Conservation (phyloP, 2,113 vertebrate genomes). For the Aleadryas rufinucha region DNA sequence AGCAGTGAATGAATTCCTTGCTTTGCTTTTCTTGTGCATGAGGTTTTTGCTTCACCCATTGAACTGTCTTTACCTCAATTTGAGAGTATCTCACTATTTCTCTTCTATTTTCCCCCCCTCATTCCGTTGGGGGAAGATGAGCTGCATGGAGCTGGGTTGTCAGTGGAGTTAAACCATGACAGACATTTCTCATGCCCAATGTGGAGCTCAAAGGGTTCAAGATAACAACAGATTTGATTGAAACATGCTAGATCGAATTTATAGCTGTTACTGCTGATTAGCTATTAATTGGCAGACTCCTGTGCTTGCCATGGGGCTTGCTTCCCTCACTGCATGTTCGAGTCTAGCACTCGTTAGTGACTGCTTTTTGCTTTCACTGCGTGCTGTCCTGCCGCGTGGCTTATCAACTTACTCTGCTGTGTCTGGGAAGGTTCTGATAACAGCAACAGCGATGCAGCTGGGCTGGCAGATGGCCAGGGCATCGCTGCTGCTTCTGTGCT, state of each 20-base stretch:
- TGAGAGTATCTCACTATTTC: not conserved
- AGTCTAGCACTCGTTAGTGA: not conserved
- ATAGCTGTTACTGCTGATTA: not conserved
- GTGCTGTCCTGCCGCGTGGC: not conserved
- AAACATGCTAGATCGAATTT: not conserved
- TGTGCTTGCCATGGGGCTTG: not conserved
- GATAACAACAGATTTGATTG: not conserved
- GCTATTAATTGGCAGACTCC: not conserved
- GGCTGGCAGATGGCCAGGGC: not conserved
- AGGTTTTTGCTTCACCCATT: not conserved
- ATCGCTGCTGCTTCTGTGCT: not conserved
- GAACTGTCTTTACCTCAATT: not conserved
- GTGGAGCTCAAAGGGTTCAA: not conserved
- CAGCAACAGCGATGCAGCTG: fast-evolving
- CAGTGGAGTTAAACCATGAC: not conserved
- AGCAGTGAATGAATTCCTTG: not conserved
- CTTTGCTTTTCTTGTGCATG: not conserved
- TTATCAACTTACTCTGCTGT: not conserved
- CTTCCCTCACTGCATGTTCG: not conserved
- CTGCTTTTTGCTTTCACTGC: not conserved
- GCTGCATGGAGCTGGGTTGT: fast-evolving
- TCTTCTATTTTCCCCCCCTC: not conserved
- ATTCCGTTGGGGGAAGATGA: not conserved
- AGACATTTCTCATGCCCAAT: not conserved
- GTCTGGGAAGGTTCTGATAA: not conserved